A percentile compares a stretch with the other conserved stretches of the same genome.
Conservation (phyloP, 2,113 vertebrate genomes). For the Cynoglossus semilaevis region DNA sequence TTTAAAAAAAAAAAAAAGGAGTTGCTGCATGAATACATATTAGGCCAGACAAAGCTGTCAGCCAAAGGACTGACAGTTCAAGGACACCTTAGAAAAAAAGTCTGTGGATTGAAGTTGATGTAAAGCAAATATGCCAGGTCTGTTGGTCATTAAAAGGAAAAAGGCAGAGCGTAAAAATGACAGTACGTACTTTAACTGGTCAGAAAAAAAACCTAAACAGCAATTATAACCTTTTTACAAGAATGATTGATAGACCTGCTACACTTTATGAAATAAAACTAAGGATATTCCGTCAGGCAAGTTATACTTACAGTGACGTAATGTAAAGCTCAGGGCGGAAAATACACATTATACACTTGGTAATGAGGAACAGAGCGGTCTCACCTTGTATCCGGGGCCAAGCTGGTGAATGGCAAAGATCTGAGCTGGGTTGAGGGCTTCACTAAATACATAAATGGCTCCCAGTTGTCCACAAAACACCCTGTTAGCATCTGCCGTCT, state of each 20-base stretch:
- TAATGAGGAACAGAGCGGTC: not conserved
- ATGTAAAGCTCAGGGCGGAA: not conserved
- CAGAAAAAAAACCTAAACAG: not conserved
- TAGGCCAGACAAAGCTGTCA: no score
- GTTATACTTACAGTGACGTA: no score
- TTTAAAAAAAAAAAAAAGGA: no score
- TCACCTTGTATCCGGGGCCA: slow-evolving; percentile 98
- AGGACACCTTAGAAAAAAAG: not conserved
- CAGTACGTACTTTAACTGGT: not conserved
- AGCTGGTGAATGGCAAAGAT: slow-evolving; percentile 99
- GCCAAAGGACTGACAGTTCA: no score
- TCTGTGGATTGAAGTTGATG: not conserved
- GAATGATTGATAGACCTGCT: not conserved
- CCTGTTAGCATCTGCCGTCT: slow-evolving; percentile 96
- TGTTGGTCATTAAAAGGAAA: not conserved
- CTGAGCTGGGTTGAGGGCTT: slow-evolving; percentile 97
- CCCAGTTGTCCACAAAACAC: slow-evolving; percentile 98
- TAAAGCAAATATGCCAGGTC: not conserved
- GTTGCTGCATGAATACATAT: no score
- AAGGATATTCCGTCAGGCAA: slow-evolving; percentile 4
- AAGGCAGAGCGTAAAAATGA: not conserved
- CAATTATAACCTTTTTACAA: no score
- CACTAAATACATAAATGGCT: slow-evolving; percentile 97
- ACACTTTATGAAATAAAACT: no score
- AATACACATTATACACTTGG: no score